Percentiles rank a stretch among this genome's conserved stretches.
Conservation (phyloP, 2,113 vertebrate species). For the Oreocharis arfaki region DNA sequence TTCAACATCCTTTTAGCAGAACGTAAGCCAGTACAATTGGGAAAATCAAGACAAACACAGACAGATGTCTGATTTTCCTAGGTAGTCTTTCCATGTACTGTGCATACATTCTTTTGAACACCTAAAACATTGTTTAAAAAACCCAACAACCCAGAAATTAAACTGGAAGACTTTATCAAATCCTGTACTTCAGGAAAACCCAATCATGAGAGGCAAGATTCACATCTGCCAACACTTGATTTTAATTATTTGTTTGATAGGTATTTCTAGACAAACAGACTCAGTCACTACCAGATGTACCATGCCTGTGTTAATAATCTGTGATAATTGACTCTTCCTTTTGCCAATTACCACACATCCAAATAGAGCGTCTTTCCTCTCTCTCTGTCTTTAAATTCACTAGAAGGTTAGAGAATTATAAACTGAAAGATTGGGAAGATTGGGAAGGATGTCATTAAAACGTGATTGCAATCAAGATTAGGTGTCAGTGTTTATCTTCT, state of each 20-base stretch:
- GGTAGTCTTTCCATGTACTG: constrained; percentile 10
- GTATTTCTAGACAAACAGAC: constrained; percentile 69
- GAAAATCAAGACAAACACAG: constrained; percentile 54
- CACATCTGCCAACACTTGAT: constrained; percentile 51
- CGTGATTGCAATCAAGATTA: constrained; percentile 23
- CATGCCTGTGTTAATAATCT: constrained; percentile 67
- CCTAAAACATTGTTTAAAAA: not conserved
- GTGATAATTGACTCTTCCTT: constrained; percentile 65
- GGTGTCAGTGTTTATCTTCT: not conserved
- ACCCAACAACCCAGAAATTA: not conserved
- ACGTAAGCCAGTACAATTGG: not conserved
- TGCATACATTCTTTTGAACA: not conserved
- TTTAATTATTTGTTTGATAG: constrained; percentile 69
- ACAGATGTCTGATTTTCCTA: constrained; percentile 47
- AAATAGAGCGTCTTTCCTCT: not conserved
- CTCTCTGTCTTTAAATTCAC: not conserved
- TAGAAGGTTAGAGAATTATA: constrained; percentile 17
- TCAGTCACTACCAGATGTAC: constrained; percentile 57
- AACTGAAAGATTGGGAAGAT: constrained; percentile 37
- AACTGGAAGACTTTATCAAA: constrained; percentile 4
- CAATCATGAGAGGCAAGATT: constrained; percentile 3
- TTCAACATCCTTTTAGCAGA: not conserved
- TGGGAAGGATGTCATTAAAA: constrained; percentile 36
- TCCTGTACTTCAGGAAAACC: not conserved
- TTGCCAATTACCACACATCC: constrained; percentile 57